phyloP scores from a whole-genome alignment of 2,888 invertebrate species.

The Notodonta ziczac region DNA sequence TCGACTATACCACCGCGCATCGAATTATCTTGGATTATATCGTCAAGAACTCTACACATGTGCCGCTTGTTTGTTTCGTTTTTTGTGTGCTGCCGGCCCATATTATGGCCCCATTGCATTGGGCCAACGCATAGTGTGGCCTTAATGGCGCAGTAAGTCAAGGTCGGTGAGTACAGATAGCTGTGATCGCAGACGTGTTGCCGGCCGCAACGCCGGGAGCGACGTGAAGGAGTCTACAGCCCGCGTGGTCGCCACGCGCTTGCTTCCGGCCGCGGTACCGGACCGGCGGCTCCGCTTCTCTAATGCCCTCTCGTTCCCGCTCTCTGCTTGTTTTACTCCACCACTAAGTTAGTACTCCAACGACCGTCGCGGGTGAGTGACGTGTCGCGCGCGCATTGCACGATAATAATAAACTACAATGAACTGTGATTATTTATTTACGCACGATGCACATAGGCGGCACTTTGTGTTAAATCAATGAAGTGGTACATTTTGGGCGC shows the following conservation, averaged over 20 bases:
- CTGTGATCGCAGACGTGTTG: neutral
- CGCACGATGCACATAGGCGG: conserved; percentile 39
- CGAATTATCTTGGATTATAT: too few relatives aligned
- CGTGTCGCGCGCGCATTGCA: conserved; percentile 57
- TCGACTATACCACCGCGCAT: too few relatives aligned
- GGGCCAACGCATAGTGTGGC: too few relatives aligned
- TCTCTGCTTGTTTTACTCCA: conserved; percentile 56
- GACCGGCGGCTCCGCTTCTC: conserved; percentile 39
- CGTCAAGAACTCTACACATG: too few relatives aligned
- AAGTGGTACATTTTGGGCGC: conserved; percentile 10
- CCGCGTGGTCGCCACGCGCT: conserved; percentile 13
- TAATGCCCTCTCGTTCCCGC: conserved; percentile 67
- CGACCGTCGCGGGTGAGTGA: conserved; percentile 63
- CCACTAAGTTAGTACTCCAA: conserved; percentile 69
- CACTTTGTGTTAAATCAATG: conserved; percentile 36
- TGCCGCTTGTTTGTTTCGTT: too few relatives aligned
- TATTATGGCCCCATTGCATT: too few relatives aligned
- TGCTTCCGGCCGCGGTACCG: conserved; percentile 20
- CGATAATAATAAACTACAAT: conserved; percentile 55
- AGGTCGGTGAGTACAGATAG: neutral
- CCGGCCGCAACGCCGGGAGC: neutral
- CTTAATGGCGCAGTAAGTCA: too few relatives aligned
- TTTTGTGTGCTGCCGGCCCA: too few relatives aligned
- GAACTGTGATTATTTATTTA: conserved; percentile 56
- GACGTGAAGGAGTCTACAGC: conserved; percentile 11